Evolutionary conservation across 1,140 invertebrate species (phyloP).

Genomic region (Lepidurus packardi): DNA sequence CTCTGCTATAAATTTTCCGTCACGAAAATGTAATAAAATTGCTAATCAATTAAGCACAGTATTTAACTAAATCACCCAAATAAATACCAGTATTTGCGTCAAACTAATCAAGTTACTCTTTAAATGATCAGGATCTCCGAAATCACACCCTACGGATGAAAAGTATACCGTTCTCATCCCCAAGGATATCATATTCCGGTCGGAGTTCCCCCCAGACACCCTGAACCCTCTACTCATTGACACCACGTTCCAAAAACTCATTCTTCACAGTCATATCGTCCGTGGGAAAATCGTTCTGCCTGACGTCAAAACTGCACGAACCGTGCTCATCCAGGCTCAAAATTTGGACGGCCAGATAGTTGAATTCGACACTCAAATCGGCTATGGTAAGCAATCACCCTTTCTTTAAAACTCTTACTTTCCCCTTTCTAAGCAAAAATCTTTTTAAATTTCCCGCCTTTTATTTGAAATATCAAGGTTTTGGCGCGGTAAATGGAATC

Average conservation of each 20-base stretch:
- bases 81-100: too few species aligned
- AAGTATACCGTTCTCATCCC: constrained; percentile 4
- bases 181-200: not conserved
- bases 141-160: not conserved
- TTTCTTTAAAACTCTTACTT: not conserved
- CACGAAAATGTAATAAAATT: too few species aligned
- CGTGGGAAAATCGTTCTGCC: not conserved
- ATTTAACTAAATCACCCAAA: too few species aligned
- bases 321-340: not conserved
- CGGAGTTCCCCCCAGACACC: not conserved
- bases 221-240: not conserved
- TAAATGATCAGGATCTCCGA: not conserved
- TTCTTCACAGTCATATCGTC: not conserved
- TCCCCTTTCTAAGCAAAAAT: not conserved
- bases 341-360: not conserved
- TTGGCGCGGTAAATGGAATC: not conserved
- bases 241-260: not conserved
- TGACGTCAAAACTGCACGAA: not conserved
- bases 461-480: not conserved
- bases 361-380: constrained; percentile 3
- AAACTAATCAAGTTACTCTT: not conserved
- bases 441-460: not conserved
- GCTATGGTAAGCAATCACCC: not conserved
- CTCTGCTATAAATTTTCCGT: too few species aligned
- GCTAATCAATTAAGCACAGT: too few species aligned